Base-by-base conservation (phyloP, 1,140 invertebrate species). In the Drosophila kohkoa region DNA sequence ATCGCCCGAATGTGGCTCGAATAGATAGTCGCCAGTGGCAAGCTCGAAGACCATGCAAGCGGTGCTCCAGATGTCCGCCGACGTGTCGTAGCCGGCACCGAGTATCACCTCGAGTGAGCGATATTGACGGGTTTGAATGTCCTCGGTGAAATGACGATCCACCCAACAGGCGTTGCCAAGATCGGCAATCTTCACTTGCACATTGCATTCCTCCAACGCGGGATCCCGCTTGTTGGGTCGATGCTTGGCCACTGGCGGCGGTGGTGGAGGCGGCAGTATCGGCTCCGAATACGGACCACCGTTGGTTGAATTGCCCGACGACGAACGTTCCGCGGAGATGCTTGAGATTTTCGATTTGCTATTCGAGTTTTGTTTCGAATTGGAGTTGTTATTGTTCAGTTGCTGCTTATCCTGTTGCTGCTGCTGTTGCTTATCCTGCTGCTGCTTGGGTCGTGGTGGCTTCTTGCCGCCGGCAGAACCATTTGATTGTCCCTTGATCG, bases 11-110 rank as follows among this genome's bases (percentile, higher is more conserved):
- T 99, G 98, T 45, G 99, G 99, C 93, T 99, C 99, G 94, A 99
- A 99, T 68, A 99, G 94, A 93, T 99, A 99, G 93, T 99, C 99
- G 63, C 99, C 99, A 15, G 99, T 99, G 4, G 98, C 99, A 77
- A 99, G 93, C 93, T 99, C 99, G 93, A 99, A 99, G 11, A 99
- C 98, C 98, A 99, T 99, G 92, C 99, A 99, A 41, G 98, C 99
- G n/a, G 98, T 98, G 79, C 98, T 99, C 99, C 99, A 99, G 81
- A 99, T 99, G 93, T 99, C 99, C 16, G 98, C 98, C 0, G 98
- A 97, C 16, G 98, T 96, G 72, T 96, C 97, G 93, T 99, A 99
- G 1, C 97, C 98, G 49, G 98, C 96, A 77, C 98, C 98, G 43
- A 99, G 93, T 48, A 99, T 94, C 5, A 99, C 99, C 93, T 99